Conservation (phyloP, 2,888 invertebrate species). For the Leucophenga montana region DNA sequence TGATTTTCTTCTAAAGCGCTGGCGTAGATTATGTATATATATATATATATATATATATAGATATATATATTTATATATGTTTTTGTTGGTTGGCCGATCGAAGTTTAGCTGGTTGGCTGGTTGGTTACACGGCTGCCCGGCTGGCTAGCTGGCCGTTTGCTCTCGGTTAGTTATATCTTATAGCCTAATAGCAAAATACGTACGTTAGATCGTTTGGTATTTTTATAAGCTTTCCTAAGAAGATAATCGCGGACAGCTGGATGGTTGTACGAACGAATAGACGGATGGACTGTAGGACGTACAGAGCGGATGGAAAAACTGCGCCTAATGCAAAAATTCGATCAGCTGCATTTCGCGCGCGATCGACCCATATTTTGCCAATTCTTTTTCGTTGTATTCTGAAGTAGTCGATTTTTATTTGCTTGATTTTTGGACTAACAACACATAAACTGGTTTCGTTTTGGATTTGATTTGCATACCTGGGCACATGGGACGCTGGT, state of each 20-base stretch:
- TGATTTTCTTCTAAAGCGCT: slow-evolving; percentile 25
- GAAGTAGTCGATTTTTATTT: slow-evolving; percentile 37
- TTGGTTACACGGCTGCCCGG: background rate
- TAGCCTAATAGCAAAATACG: slow-evolving; percentile 66
- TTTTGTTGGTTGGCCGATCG: slow-evolving; percentile 23
- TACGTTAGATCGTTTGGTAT: slow-evolving; percentile 54
- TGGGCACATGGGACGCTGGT: slow-evolving; percentile 55
- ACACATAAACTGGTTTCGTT: slow-evolving; percentile 59
- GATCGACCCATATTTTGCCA: slow-evolving; percentile 70
- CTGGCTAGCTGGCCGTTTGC: slow-evolving; percentile 11
- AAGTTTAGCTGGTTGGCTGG: background rate
- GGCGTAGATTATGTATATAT: slow-evolving; percentile 11
- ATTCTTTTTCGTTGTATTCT: slow-evolving; percentile 40
- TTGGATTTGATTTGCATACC: slow-evolving; percentile 67
- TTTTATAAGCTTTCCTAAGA: slow-evolving; percentile 59
- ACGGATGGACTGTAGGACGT: background rate
- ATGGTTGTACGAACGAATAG: background rate
- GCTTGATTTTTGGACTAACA: slow-evolving; percentile 37
- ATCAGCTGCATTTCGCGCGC: slow-evolving; percentile 69
- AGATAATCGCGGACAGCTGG: slow-evolving; percentile 56
- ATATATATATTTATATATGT: slow-evolving; percentile 30
- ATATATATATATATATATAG: background rate
- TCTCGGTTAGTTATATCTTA: slow-evolving; percentile 46
- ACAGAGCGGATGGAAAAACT: slow-evolving; percentile 43
- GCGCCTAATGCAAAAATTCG: slow-evolving; percentile 71